Conservation (phyloP, 2,888 invertebrate genomes). For the Orchesellides sinensis region DNA sequence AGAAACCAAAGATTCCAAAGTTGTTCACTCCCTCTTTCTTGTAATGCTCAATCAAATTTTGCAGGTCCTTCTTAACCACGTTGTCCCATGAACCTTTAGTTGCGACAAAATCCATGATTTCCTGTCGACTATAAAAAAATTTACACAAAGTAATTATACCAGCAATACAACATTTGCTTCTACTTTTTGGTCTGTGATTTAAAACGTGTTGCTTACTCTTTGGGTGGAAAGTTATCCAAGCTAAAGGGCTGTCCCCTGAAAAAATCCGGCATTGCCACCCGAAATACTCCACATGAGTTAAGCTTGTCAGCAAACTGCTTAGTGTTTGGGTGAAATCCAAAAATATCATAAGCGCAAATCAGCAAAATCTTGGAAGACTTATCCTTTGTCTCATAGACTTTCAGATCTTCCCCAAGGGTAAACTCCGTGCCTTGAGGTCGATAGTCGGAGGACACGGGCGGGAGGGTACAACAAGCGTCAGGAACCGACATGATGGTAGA, state of each 20-base stretch:
- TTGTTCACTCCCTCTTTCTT: constrained; percentile 42
- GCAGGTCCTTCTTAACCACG: constrained; percentile 64
- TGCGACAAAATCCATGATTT: constrained; percentile 55
- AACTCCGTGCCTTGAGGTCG: constrained; percentile 57
- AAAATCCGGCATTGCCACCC: constrained; percentile 71
- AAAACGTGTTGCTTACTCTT: constrained; percentile 51
- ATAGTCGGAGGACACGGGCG: constrained; percentile 71
- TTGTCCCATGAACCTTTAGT: constrained; percentile 68
- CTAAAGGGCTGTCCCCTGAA: constrained; percentile 58
- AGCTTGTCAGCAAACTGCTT: constrained; percentile 68
- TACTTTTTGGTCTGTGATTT: not conserved
- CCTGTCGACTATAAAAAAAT: constrained; percentile 35
- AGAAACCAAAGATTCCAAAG: constrained; percentile 63
- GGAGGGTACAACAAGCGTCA: constrained; percentile 68
- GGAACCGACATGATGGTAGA: constrained; percentile 60
- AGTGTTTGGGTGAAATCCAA: constrained; percentile 66
- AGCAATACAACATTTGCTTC: not conserved
- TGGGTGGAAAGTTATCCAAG: constrained; percentile 65
- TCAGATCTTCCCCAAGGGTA: constrained; percentile 62
- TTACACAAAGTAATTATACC: not conserved
- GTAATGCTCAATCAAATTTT: constrained; percentile 63
- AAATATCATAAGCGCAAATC: constrained; percentile 71
- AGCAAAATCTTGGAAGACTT: constrained; percentile 35
- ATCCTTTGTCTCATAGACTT: constrained; percentile 69
- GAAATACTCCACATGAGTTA: constrained; percentile 59